Conservation (phyloP, 2,888 invertebrate genomes). For the Theretra japonica region DNA sequence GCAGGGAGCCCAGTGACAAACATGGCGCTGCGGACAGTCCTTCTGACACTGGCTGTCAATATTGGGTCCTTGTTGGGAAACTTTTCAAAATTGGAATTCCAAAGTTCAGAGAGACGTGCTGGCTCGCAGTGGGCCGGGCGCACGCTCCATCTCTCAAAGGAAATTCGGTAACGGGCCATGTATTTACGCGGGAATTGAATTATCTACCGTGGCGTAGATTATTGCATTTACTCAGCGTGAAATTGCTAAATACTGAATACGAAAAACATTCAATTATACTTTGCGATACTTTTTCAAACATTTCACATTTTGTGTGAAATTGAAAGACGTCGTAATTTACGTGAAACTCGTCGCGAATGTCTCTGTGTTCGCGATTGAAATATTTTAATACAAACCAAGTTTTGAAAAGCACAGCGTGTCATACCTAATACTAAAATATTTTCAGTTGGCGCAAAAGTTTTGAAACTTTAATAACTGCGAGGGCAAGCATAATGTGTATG, state of each 20-base stretch:
- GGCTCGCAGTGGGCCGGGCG: conserved; percentile 68
- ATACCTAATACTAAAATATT: neutral
- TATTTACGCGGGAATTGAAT: conserved; percentile 80
- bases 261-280: conserved; percentile 53
- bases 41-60: conserved; percentile 81
- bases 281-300: conserved; percentile 19
- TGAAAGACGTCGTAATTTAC: conserved; percentile 24
- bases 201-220: conserved; percentile 75
- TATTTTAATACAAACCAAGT: conserved; percentile 22
- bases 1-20: conserved; percentile 5
- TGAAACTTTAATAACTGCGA: conserved; percentile 8
- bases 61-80: conserved; percentile 79
- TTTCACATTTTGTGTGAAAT: conserved; percentile 2
- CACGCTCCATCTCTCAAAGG: conserved; percentile 82
- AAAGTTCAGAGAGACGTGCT: conserved; percentile 80
- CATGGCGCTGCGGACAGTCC: conserved; percentile 55
- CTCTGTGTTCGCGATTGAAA: conserved; percentile 13
- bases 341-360: neutral
- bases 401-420: conserved; percentile 17
- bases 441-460: neutral
- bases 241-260: conserved; percentile 70
- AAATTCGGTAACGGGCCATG: conserved; percentile 79
- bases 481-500: neutral
- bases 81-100: conserved; percentile 85
- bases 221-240: conserved; percentile 77